Evolutionary conservation across 2,113 vertebrate species (phyloP).

Genomic region (Paramisgurnus dabryanus): DNA sequence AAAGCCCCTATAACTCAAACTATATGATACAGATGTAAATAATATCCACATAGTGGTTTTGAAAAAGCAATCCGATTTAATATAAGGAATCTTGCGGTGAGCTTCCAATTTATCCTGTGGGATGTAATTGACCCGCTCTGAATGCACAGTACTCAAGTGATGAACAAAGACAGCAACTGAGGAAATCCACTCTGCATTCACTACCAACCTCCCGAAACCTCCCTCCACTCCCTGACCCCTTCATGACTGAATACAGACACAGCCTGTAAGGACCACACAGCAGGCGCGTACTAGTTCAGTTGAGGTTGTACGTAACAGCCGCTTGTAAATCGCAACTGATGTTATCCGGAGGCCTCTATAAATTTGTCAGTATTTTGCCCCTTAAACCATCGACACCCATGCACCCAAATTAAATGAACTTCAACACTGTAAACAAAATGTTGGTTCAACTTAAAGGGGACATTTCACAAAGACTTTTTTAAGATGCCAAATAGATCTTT

Average conservation of each 20-base stretch:
- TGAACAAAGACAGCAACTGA: constrained; percentile 66
- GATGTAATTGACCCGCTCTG: constrained; percentile 15
- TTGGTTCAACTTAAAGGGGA: no score
- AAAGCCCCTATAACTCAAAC: neutral
- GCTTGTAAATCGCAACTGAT: no score
- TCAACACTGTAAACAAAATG: no score
- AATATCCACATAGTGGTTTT: constrained; percentile 20
- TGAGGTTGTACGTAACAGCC: constrained; percentile 64
- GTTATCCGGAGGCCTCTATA: no score
- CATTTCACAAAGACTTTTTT: no score
- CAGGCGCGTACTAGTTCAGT: constrained; percentile 66
- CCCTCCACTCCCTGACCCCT: constrained; percentile 35
- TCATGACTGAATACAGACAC: constrained; percentile 59
- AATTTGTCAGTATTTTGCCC: no score
- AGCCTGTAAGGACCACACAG: constrained; percentile 68
- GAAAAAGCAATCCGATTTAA: neutral
- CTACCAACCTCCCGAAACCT: constrained; percentile 55
- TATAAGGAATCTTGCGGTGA: neutral
- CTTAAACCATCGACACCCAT: no score
- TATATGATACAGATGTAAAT: neutral
- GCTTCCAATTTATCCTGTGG: neutral
- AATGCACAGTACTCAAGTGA: constrained; percentile 50
- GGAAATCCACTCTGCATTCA: constrained; percentile 70
- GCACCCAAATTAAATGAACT: no score
- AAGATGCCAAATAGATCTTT: no score